Evolutionary conservation across 2,113 vertebrate species (phyloP).

Genomic region (Rafetus swinhoei): DNA sequence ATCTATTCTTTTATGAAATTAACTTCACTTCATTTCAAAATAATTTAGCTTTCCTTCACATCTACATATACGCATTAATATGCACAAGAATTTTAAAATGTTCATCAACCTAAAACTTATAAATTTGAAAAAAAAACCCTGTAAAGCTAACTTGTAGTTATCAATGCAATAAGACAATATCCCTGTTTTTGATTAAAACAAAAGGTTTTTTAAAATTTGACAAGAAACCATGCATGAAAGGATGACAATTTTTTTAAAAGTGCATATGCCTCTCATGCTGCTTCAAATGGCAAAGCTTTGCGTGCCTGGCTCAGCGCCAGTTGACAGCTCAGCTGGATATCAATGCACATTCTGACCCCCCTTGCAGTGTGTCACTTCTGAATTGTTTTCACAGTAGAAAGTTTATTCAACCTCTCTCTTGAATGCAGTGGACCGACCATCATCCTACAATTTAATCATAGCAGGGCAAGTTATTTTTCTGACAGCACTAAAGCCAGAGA

Average conservation of each 20-base stretch:
- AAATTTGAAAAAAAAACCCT: neutral
- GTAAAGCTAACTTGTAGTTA: constrained; percentile 30
- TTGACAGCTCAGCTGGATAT: constrained; percentile 95
- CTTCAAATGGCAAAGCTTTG: constrained; percentile 82
- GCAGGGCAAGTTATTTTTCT: constrained; percentile 89
- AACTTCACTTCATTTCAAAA: neutral
- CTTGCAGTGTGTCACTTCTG: constrained; percentile 90
- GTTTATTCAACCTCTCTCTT: constrained; percentile 95
- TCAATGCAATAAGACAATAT: constrained; percentile 44
- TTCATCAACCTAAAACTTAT: constrained; percentile 43
- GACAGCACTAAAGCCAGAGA: constrained; percentile 88
- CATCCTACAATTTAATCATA: constrained; percentile 89
- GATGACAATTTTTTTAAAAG: constrained; percentile 78
- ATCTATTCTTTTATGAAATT: neutral
- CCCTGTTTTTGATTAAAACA: constrained; percentile 61
- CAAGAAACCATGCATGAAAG: constrained; percentile 83
- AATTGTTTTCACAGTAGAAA: constrained; percentile 93
- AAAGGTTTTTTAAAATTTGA: constrained; percentile 41
- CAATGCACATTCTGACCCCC: constrained; percentile 86
- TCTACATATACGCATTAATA: constrained; percentile 1
- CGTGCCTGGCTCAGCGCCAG: constrained; percentile 92
- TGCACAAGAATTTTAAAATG: constrained; percentile 33
- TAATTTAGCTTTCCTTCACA: neutral
- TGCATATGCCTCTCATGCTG: constrained; percentile 86
- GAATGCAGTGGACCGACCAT: constrained; percentile 82